These are phyloP conservation scores for Eueremaeus valkanovi DNA, from an alignment of 2,888 invertebrate species.

Conservation along the genomic window DNA sequence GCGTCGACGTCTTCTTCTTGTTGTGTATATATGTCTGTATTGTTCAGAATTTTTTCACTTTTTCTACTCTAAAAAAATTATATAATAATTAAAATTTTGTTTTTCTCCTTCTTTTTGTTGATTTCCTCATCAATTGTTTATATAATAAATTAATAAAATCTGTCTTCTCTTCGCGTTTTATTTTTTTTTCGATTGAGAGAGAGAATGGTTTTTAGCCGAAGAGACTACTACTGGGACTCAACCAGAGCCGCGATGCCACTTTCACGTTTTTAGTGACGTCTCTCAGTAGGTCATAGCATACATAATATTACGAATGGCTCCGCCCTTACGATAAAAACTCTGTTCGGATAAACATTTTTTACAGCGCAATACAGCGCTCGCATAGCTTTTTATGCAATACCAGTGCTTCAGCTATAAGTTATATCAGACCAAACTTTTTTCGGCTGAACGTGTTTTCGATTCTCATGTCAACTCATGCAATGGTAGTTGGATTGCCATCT, in stretches of 20 bases:
- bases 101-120: too few species aligned
- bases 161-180: background rate
- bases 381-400: background rate
- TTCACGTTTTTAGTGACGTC: conserved; percentile 8
- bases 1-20: background rate
- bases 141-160: background rate
- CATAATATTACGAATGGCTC: conserved; percentile 7
- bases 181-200: background rate
- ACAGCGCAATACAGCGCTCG: background rate
- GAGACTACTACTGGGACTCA: background rate
- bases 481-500: background rate
- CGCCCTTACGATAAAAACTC: background rate
- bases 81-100: too few species aligned
- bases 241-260: background rate
- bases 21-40: too few species aligned
- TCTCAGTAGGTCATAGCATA: conserved; percentile 8
- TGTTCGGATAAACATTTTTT: background rate
- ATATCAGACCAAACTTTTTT: background rate
- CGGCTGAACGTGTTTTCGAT: background rate
- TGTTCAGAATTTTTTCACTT: too few species aligned
- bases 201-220: conserved; percentile 4
- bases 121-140: background rate
- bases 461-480: background rate
- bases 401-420: background rate
- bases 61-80: too few species aligned